Evolutionary conservation across 2,888 invertebrate genomes (phyloP).

Genomic region (Caenorhabditis macrosperma): DNA sequence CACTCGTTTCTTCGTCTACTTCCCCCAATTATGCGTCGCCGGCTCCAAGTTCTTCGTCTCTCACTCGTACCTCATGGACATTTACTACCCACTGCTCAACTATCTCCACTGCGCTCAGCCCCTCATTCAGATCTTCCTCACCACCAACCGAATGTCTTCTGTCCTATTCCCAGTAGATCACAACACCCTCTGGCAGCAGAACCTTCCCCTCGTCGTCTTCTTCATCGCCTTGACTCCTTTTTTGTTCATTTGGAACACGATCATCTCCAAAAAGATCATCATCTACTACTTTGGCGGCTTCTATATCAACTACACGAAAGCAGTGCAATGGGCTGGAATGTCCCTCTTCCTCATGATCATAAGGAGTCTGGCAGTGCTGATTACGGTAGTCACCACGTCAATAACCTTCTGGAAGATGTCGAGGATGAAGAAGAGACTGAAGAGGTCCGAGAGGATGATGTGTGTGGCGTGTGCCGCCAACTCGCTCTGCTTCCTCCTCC

Average conservation of each 20-base stretch:
- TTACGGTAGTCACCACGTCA: slow-evolving; percentile 26
- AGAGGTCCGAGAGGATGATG: slow-evolving; percentile 21
- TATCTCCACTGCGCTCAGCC: slow-evolving; percentile 50
- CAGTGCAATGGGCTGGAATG: slow-evolving; percentile 35
- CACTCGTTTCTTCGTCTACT: slow-evolving; percentile 38
- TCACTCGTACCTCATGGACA: slow-evolving; percentile 25
- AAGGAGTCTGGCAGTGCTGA: slow-evolving; percentile 15
- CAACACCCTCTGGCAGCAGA: slow-evolving; percentile 9
- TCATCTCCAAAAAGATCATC: slow-evolving; percentile 32
- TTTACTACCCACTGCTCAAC: slow-evolving; percentile 48
- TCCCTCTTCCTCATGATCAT: slow-evolving; percentile 31
- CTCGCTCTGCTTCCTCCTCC: slow-evolving; percentile 31
- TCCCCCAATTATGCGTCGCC: slow-evolving; percentile 24
- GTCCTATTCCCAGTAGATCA: slow-evolving; percentile 33
- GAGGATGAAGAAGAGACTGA: slow-evolving; percentile 33
- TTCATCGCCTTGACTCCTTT: slow-evolving; percentile 24
- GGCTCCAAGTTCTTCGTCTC: slow-evolving; percentile 26
- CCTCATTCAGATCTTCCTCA: slow-evolving; percentile 48
- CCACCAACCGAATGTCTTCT: slow-evolving; percentile 39
- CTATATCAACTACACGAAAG: slow-evolving; percentile 16
- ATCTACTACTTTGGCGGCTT: slow-evolving; percentile 41
- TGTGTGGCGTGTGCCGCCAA: slow-evolving; percentile 35
- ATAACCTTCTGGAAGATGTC: slow-evolving; percentile 43
- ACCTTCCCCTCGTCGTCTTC: not conserved
- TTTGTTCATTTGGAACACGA: slow-evolving; percentile 45